Evolutionary conservation across 2,888 invertebrate species (phyloP).

Genomic region (Hipparchia semele): DNA sequence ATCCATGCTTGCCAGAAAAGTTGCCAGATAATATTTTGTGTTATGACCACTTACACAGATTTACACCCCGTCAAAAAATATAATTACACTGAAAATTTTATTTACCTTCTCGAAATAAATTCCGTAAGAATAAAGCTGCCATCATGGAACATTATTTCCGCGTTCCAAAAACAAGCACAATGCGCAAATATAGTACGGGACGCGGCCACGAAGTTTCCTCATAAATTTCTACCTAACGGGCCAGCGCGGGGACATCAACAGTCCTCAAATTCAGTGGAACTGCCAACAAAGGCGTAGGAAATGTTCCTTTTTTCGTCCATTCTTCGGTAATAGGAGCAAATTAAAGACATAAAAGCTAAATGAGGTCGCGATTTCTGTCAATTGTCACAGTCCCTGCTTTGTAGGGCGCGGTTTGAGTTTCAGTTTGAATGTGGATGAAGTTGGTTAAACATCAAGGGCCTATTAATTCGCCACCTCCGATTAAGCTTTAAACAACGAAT

Average conservation of each 20-base stretch:
- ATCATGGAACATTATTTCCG: slow-evolving; percentile 22
- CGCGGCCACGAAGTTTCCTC: slow-evolving; percentile 38
- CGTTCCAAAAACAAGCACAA: slow-evolving; percentile 31
- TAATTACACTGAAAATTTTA: slow-evolving; percentile 9
- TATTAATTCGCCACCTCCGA: too few species aligned
- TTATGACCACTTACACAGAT: too few species aligned
- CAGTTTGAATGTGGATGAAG: neutral
- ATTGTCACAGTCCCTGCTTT: slow-evolving; percentile 52
- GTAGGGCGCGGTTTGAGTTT: slow-evolving; percentile 41
- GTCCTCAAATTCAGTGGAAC: slow-evolving; percentile 60
- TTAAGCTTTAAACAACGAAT: too few species aligned
- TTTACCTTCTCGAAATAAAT: slow-evolving; percentile 25
- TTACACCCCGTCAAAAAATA: neutral
- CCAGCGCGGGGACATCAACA: slow-evolving; percentile 45
- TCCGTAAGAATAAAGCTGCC: slow-evolving; percentile 1
- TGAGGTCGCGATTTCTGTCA: slow-evolving; percentile 67
- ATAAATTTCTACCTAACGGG: slow-evolving; percentile 37
- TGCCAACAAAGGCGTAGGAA: slow-evolving; percentile 60
- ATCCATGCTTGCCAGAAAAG: too few species aligned
- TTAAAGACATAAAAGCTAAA: slow-evolving; percentile 73
- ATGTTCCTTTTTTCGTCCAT: slow-evolving; percentile 56
- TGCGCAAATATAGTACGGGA: slow-evolving; percentile 27
- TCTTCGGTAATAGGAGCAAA: slow-evolving; percentile 65
- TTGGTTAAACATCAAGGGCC: too few species aligned
- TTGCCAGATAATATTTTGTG: too few species aligned